Evolutionary conservation across 2,797 vertebrate genomes (phyloP).

Genomic region (Gymnopithys bicolor): DNA sequence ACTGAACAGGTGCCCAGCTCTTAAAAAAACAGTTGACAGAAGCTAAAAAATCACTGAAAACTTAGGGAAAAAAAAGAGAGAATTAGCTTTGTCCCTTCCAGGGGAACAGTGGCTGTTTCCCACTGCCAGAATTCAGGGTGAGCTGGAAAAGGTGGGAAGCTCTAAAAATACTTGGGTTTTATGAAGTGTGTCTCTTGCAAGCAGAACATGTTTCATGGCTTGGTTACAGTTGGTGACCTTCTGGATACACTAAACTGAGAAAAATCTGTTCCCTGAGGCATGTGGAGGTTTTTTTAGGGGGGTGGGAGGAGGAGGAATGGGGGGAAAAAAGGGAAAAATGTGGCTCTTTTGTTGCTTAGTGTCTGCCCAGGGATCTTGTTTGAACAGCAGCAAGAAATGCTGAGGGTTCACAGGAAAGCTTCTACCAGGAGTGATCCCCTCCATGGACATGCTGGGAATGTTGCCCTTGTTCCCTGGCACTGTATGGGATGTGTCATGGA

Average conservation of each 20-base stretch:
- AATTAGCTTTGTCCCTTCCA: background rate
- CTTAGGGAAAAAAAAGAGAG: background rate
- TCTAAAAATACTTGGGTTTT: background rate
- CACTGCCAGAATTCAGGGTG: background rate
- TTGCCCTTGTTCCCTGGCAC: background rate
- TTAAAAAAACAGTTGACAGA: background rate
- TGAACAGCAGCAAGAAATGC: background rate
- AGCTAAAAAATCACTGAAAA: background rate
- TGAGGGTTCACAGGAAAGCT: background rate
- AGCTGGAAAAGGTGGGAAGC: background rate
- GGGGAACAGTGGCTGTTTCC: background rate
- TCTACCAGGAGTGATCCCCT: background rate
- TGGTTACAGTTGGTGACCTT: background rate
- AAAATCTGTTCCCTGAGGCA: conserved; percentile 15
- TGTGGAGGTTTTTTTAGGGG: background rate
- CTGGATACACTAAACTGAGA: background rate
- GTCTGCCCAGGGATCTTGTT: background rate
- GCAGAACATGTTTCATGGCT: background rate
- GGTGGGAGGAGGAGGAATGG: background rate
- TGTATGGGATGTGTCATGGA: background rate
- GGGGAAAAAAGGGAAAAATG: background rate
- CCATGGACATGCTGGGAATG: background rate
- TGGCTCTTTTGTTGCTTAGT: background rate
- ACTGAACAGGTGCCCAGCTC: background rate
- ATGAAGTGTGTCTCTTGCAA: background rate